Evolutionary conservation across 2,888 invertebrate genomes (phyloP).

Genomic region (Lochmaea capreae): DNA sequence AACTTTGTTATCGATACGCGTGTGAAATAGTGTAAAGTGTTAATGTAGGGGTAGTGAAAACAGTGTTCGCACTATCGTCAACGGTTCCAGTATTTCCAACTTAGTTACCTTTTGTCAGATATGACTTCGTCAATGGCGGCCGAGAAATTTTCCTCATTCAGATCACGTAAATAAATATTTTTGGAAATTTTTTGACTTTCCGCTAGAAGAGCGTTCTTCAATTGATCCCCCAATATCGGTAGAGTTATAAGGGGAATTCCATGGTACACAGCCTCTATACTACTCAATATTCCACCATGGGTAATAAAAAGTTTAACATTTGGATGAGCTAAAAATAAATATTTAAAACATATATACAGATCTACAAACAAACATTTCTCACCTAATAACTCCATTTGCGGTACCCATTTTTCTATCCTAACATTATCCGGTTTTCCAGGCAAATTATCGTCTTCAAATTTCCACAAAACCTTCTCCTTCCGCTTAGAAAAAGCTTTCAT

Average conservation of each 20-base stretch:
- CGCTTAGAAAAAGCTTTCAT: conserved; percentile 69
- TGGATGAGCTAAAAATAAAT: conserved; percentile 60
- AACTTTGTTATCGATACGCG: too few species aligned
- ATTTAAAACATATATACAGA: neutral
- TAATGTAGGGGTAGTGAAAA: too few species aligned
- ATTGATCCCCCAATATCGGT: conserved; percentile 68
- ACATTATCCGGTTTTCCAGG: conserved; percentile 61
- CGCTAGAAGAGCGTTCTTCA: conserved; percentile 65
- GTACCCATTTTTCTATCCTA: conserved; percentile 54
- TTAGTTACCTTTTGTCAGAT: conserved; percentile 53
- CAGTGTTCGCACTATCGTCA: too few species aligned
- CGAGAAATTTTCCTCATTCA: conserved; percentile 59
- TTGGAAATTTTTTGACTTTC: conserved; percentile 63
- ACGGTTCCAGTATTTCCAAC: too few species aligned
- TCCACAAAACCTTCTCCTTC: conserved; percentile 75
- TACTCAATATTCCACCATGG: conserved; percentile 67
- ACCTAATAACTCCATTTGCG: conserved; percentile 55
- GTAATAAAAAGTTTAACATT: conserved; percentile 66
- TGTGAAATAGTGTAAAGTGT: too few species aligned
- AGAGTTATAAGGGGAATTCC: conserved; percentile 67
- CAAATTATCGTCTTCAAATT: conserved; percentile 71
- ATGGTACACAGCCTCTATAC: conserved; percentile 66
- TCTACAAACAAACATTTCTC: too few species aligned
- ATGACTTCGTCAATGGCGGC: conserved; percentile 54
- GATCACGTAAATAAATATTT: conserved; percentile 60